phyloP scores from a whole-genome alignment of 2,113 vertebrate genomes.

The Thinocorus orbignyianus region DNA sequence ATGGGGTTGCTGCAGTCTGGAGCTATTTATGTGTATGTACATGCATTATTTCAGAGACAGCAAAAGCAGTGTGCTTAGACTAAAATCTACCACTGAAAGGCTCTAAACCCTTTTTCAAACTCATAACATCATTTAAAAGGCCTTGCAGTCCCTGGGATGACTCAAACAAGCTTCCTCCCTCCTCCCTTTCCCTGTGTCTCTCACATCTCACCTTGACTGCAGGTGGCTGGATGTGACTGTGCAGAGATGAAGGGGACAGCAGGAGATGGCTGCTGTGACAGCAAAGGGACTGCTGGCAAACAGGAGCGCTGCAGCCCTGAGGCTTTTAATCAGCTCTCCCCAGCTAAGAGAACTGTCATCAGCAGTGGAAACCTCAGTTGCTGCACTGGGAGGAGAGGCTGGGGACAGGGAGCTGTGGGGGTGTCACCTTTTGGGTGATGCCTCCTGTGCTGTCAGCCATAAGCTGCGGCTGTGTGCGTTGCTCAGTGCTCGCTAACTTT shows the following conservation, averaged over 20 bases:
- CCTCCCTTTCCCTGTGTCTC: background rate
- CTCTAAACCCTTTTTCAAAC: background rate
- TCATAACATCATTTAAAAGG: background rate
- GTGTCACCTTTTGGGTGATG: background rate
- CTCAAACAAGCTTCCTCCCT: background rate
- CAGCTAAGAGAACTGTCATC: accelerated
- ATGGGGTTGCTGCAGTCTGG: background rate
- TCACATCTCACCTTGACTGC: constrained; percentile 16
- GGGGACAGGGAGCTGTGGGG: background rate
- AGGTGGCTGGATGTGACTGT: background rate
- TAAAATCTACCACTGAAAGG: background rate
- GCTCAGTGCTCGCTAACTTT: background rate
- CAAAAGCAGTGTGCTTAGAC: background rate
- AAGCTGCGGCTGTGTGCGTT: accelerated
- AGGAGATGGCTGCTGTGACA: background rate
- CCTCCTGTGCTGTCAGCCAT: accelerated
- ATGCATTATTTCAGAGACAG: background rate
- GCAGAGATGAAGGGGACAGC: background rate
- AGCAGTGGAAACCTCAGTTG: accelerated
- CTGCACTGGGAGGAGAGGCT: background rate
- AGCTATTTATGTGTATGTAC: constrained; percentile 8
- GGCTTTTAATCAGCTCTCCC: background rate
- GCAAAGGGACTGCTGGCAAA: background rate
- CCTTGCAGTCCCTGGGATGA: background rate
- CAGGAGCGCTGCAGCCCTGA: background rate